Conservation (phyloP, 2,113 vertebrate genomes). For the Leptobrachium leishanense region DNA sequence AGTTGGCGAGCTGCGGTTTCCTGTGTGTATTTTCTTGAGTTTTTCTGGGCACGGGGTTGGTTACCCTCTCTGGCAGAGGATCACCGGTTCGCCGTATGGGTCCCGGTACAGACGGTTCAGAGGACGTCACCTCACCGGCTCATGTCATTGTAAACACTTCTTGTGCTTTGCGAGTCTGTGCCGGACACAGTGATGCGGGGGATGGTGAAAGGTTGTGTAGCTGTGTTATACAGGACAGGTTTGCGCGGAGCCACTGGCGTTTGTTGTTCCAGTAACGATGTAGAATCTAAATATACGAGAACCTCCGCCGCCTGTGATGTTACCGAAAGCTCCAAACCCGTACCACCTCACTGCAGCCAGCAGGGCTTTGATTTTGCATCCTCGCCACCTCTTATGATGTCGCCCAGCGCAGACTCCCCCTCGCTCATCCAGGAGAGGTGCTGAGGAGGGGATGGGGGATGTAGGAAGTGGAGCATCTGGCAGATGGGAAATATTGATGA, state of each 20-base stretch:
- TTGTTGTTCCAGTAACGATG: not conserved
- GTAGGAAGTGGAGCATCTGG: constrained; percentile 25
- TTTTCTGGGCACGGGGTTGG: too few relatives aligned
- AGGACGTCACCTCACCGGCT: too few relatives aligned
- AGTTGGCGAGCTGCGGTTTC: too few relatives aligned
- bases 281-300: not conserved
- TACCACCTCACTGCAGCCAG: not conserved
- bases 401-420: not conserved
- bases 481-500: constrained; percentile 44
- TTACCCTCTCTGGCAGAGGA: too few relatives aligned
- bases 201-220: not conserved
- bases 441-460: not conserved
- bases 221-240: not conserved
- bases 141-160: too few relatives aligned
- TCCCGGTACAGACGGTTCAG: too few relatives aligned
- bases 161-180: too few relatives aligned
- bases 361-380: not conserved
- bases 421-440: not conserved
- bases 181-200: too few relatives aligned
- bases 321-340: not conserved
- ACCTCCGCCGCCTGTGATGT: not conserved
- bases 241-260: not conserved
- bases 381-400: constrained; percentile 16
- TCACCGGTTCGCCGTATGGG: too few relatives aligned
- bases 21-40: too few relatives aligned